Evolutionary conservation across 2,888 invertebrate genomes (phyloP).

Genomic region (Opisthograptis luteolata): DNA sequence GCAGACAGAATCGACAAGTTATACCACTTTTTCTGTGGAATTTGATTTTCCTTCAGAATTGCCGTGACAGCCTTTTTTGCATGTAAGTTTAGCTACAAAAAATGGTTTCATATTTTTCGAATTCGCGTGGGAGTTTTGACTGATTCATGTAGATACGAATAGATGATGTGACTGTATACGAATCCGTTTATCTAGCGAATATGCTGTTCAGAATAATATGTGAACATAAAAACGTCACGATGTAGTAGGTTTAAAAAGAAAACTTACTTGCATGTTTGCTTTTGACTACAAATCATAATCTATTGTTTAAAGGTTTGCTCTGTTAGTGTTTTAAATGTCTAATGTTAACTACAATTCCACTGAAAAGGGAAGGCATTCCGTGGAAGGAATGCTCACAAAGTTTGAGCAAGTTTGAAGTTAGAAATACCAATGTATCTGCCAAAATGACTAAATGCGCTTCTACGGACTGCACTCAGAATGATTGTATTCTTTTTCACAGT

Average conservation of each 20-base stretch:
- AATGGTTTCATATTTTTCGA: slow-evolving; percentile 24
- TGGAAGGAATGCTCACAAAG: slow-evolving; percentile 47
- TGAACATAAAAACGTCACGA: background rate
- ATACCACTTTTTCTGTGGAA: slow-evolving; percentile 53
- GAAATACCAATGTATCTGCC: slow-evolving; percentile 50
- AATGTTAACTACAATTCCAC: slow-evolving; percentile 36
- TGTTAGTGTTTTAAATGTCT: too few relatives aligned
- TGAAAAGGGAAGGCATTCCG: slow-evolving; percentile 35
- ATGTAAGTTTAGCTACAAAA: slow-evolving; percentile 27
- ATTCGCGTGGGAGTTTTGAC: slow-evolving; percentile 23
- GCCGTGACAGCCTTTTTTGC: slow-evolving; percentile 39
- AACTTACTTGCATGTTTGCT: too few relatives aligned
- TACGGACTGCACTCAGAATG: slow-evolving; percentile 61
- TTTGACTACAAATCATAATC: too few relatives aligned
- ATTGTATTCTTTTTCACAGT: slow-evolving; percentile 63
- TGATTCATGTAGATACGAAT: slow-evolving; percentile 20
- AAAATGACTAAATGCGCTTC: slow-evolving; percentile 50
- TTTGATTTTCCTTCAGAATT: slow-evolving; percentile 46
- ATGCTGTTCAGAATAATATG: slow-evolving; percentile 4
- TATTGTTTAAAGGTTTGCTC: too few relatives aligned
- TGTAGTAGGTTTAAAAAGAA: too few relatives aligned
- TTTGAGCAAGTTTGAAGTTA: slow-evolving; percentile 42
- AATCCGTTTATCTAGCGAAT: slow-evolving; percentile 7
- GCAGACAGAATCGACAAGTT: slow-evolving; percentile 57
- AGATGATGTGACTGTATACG: slow-evolving; percentile 14